phyloP scores from a whole-genome alignment of 2,888 invertebrate genomes.

The Sphecodes monilicornis region DNA sequence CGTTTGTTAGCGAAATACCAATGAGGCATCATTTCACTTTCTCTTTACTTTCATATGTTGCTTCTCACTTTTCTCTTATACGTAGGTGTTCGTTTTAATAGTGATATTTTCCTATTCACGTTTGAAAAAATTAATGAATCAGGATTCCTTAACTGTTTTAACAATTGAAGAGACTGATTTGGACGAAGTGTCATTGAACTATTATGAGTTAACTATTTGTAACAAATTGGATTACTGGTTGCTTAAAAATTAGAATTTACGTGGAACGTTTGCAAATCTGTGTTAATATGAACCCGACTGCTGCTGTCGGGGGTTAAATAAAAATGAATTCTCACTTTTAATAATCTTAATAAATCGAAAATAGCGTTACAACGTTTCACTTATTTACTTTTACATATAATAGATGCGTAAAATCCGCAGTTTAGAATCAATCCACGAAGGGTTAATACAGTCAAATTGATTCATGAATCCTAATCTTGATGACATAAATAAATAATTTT shows the following conservation, averaged over 20 bases:
- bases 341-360: background rate
- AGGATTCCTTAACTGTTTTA: background rate
- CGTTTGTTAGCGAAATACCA: conserved; percentile 1
- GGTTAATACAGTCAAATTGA: background rate
- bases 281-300: no score
- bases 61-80: background rate
- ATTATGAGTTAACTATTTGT: background rate
- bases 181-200: background rate
- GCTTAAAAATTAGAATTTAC: no score
- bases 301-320: no score
- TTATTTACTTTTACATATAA: no score
- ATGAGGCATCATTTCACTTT: background rate
- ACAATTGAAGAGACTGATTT: background rate
- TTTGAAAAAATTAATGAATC: background rate
- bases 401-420: no score
- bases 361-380: no score
- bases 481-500: background rate
- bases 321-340: background rate
- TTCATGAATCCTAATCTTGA: background rate
- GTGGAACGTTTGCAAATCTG: no score
- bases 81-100: background rate
- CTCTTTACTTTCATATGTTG: background rate
- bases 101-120: background rate
- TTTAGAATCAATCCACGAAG: no score
- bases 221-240: background rate